Conservation (phyloP, 2,797 vertebrate genomes). For the Hafferia zeledoni region DNA sequence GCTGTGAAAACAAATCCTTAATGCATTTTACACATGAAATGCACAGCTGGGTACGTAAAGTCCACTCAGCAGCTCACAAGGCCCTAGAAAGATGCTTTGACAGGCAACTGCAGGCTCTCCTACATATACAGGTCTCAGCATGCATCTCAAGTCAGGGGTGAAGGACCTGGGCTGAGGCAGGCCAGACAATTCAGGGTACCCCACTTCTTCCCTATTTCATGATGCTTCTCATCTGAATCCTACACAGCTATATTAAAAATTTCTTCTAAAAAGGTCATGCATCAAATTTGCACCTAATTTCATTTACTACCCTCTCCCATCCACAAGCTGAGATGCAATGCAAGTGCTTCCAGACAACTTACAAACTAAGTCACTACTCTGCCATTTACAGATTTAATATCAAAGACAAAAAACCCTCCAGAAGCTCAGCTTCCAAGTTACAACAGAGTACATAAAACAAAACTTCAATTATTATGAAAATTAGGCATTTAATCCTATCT, state of each 20-base stretch:
- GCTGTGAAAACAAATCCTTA: not conserved
- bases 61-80: not conserved
- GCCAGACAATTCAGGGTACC: not conserved
- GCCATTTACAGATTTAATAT: not conserved
- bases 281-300: not conserved
- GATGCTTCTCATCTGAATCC: not conserved
- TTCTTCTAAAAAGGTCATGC: not conserved
- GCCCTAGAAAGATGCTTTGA: not conserved
- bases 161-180: not conserved
- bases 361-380: not conserved
- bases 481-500: not conserved
- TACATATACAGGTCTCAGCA: rapidly evolving
- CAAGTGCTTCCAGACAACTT: not conserved
- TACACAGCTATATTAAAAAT: not conserved
- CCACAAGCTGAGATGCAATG: not conserved
- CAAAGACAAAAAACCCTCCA: not conserved
- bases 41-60: not conserved
- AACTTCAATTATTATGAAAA: not conserved
- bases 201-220: not conserved
- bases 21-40: not conserved
- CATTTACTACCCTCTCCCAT: not conserved
- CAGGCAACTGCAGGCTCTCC: not conserved
- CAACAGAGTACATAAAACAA: not conserved
- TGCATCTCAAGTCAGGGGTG: not conserved
- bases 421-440: not conserved